Percentiles rank a stretch among this genome's conserved stretches.
Evolutionary conservation across 37 sponge, comb jelly and placozoan genomes (phyloP).

Genomic region (Dysidea cf. avara): DNA sequence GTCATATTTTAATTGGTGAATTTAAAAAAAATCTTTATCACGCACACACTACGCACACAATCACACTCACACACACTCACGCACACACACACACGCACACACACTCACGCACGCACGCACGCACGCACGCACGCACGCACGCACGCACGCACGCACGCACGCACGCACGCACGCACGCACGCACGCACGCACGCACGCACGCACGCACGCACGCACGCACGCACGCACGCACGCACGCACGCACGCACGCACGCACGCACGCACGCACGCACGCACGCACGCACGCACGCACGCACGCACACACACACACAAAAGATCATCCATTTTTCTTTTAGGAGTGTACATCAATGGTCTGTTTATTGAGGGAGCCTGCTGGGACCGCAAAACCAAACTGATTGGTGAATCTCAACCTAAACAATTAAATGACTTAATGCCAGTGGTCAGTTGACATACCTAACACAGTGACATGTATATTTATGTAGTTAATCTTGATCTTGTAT

Average conservation of each 20-base stretch:
- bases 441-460: conserved; percentile 19
- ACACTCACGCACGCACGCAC: too few relatives aligned
- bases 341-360: conserved; percentile 94
- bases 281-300: not conserved
- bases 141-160: too few relatives aligned
- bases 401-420: conserved; percentile 96
- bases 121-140: too few relatives aligned
- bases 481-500: not conserved
- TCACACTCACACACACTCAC: too few relatives aligned
- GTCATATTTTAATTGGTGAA: too few relatives aligned
- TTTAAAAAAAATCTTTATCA: too few relatives aligned
- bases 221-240: not conserved
- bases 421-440: conserved; percentile 97
- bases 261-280: conserved; percentile 18
- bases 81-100: too few relatives aligned
- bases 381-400: conserved; percentile 83
- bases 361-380: conserved; percentile 97
- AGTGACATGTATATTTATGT: conserved; percentile 4
- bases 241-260: conserved; percentile 15
- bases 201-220: conserved; percentile 17
- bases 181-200: conserved; percentile 22
- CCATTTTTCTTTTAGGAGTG: conserved; percentile 68
- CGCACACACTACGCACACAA: too few relatives aligned
- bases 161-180: conserved; percentile 11
- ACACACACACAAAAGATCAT: not conserved